Conservation (phyloP, 2,888 invertebrate genomes). For the Eupithecia vulgata region DNA sequence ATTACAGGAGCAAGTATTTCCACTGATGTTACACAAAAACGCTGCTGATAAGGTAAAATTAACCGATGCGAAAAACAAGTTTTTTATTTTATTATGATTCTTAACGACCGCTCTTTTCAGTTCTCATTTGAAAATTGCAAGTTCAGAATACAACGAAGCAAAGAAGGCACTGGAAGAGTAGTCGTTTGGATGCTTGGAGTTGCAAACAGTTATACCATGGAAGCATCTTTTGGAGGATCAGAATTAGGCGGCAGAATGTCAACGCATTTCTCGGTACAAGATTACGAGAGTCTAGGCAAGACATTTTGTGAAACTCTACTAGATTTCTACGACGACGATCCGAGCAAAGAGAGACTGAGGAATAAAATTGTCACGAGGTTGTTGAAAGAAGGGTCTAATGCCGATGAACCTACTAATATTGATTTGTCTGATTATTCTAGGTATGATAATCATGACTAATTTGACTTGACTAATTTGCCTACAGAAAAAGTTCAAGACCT, state of each 20-base stretch:
- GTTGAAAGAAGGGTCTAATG: conserved; percentile 92
- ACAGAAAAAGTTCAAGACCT: neutral
- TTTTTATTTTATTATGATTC: neutral
- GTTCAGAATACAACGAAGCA: conserved; percentile 95
- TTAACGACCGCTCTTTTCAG: conserved; percentile 74
- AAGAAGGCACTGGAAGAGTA: conserved; percentile 97
- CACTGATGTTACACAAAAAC: conserved; percentile 96
- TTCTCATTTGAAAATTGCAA: conserved; percentile 97
- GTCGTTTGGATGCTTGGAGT: conserved; percentile 98
- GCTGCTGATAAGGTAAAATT: conserved; percentile 91
- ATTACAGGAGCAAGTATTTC: conserved; percentile 96
- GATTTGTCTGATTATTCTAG: conserved; percentile 94
- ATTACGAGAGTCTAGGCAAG: conserved; percentile 88
- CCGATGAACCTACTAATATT: conserved; percentile 94
- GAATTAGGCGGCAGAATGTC: conserved; percentile 91
- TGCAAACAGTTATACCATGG: conserved; percentile 97
- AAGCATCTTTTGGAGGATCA: conserved; percentile 97
- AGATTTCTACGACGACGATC: conserved; percentile 95
- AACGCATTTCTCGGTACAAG: conserved; percentile 92
- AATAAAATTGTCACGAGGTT: conserved; percentile 92
- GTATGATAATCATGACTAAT: conserved; percentile 77
- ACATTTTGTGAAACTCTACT: conserved; percentile 96
- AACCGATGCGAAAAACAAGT: neutral
- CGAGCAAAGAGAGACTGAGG: conserved; percentile 91
- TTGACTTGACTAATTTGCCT: neutral